A percentile compares a stretch with the other conserved stretches of the same genome.
These are phyloP conservation scores for Archilochus colubris DNA, from an alignment of 2,113 vertebrate genomes.

Conservation along the genomic window DNA sequence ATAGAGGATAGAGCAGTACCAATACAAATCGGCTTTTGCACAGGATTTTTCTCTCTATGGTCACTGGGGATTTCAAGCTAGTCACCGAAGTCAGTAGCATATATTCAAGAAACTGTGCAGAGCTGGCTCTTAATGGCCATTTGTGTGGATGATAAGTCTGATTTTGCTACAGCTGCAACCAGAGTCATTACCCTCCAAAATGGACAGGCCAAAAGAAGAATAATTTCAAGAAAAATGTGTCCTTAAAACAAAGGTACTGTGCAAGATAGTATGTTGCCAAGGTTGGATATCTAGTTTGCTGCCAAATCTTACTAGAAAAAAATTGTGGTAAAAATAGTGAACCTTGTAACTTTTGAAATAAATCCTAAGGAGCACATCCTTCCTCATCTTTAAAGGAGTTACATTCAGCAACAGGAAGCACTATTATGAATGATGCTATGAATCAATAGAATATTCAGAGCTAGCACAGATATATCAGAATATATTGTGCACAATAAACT, in stretches of 20 bases:
- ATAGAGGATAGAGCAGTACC: background rate
- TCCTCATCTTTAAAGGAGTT: background rate
- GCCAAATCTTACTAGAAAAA: background rate
- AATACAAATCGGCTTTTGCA: background rate
- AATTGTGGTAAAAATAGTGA: background rate
- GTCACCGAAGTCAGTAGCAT: background rate
- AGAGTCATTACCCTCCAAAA: background rate
- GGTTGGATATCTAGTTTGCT: background rate
- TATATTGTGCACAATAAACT: background rate
- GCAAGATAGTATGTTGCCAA: background rate
- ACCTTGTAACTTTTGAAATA: background rate
- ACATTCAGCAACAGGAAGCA: background rate
- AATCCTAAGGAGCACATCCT: background rate
- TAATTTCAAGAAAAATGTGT: background rate
- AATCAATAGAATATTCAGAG: background rate
- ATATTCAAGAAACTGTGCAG: background rate
- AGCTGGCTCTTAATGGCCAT: background rate
- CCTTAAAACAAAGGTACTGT: background rate
- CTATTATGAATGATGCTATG: background rate
- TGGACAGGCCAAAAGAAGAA: background rate
- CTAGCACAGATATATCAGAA: background rate
- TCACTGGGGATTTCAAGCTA: background rate
- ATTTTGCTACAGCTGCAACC: background rate
- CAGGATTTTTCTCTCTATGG: background rate
- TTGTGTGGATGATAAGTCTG: background rate